Conservation (phyloP, 2,888 invertebrate species). For the Hydropsyche betteni region DNA sequence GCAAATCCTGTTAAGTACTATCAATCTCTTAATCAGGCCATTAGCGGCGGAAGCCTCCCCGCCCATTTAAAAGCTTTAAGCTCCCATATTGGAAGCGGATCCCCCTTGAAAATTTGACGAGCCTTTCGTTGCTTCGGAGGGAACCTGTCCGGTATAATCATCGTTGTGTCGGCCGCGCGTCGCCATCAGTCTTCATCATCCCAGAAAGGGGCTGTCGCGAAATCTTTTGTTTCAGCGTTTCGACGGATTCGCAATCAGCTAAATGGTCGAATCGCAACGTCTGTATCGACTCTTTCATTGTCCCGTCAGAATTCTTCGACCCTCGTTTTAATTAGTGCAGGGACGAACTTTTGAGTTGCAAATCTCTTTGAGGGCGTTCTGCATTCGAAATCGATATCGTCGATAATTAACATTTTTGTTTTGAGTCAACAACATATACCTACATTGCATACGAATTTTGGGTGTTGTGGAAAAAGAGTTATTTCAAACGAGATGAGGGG, state of each 20-base stretch:
- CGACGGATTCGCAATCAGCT: constrained; percentile 49
- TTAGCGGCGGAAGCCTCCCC: constrained; percentile 59
- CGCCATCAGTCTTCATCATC: constrained; percentile 51
- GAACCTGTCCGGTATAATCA: constrained; percentile 49
- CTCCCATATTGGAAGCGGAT: constrained; percentile 27
- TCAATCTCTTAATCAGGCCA: constrained; percentile 64
- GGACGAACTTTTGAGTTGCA: constrained; percentile 68
- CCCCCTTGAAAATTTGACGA: constrained; percentile 34
- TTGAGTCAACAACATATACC: too few species aligned
- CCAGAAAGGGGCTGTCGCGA: constrained; percentile 43
- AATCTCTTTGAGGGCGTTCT: constrained; percentile 68
- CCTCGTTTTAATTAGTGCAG: constrained; percentile 53
- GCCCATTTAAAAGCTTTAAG: constrained; percentile 48
- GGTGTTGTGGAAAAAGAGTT: too few species aligned
- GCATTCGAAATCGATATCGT: too few species aligned
- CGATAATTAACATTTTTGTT: too few species aligned
- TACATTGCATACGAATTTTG: too few species aligned
- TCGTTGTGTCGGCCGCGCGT: constrained; percentile 42
- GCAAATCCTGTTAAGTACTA: constrained; percentile 37
- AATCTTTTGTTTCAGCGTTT: constrained; percentile 49
- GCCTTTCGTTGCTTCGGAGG: background rate
- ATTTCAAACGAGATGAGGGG: background rate
- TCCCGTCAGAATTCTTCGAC: background rate
- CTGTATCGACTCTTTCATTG: background rate
- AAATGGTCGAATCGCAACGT: constrained; percentile 35